phyloP scores from a whole-genome alignment of 2,797 vertebrate species.

The Eupleurogrammus muticus region DNA sequence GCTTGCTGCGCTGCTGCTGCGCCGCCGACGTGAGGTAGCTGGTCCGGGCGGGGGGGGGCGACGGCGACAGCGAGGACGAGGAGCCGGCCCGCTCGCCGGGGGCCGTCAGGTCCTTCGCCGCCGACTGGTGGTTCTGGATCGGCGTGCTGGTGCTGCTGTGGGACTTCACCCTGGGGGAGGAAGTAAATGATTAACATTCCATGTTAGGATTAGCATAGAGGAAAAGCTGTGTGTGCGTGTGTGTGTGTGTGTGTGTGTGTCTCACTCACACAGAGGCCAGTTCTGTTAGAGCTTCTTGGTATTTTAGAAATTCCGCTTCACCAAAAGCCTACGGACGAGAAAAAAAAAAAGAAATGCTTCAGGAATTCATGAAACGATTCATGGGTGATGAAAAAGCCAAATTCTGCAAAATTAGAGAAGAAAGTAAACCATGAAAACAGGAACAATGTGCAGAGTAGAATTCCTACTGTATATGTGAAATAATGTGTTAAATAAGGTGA shows the following conservation, averaged over 20 bases:
- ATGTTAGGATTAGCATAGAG: conserved; percentile 34
- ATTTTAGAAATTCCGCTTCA: conserved; percentile 89
- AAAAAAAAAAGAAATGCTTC: background rate
- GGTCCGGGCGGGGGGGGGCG: conserved; percentile 92
- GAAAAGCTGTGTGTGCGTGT: conserved; percentile 5
- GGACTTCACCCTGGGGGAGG: conserved; percentile 85
- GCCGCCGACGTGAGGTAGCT: conserved; percentile 90
- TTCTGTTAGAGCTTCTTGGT: conserved; percentile 90
- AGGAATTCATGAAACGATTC: no score
- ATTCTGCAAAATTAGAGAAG: no score
- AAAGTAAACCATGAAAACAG: no score
- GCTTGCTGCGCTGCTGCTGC: conserved; percentile 94
- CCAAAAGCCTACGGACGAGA: conserved; percentile 87
- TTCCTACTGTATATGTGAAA: no score
- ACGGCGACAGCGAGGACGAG: no score
- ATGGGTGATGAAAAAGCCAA: no score
- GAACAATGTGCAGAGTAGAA: no score
- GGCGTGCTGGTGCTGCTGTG: conserved; percentile 77
- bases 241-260: no score
- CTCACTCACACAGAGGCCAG: conserved; percentile 90
- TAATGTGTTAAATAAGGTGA: no score
- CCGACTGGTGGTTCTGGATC: conserved; percentile 90
- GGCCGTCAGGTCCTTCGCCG: conserved; percentile 92
- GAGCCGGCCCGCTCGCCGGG: conserved; percentile 79
- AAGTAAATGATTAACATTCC: conserved; percentile 60